Percentiles rank a stretch among this genome's conserved stretches.
Evolutionary conservation across 2,113 vertebrate species (phyloP).

Genomic region (Eublepharis macularius): DNA sequence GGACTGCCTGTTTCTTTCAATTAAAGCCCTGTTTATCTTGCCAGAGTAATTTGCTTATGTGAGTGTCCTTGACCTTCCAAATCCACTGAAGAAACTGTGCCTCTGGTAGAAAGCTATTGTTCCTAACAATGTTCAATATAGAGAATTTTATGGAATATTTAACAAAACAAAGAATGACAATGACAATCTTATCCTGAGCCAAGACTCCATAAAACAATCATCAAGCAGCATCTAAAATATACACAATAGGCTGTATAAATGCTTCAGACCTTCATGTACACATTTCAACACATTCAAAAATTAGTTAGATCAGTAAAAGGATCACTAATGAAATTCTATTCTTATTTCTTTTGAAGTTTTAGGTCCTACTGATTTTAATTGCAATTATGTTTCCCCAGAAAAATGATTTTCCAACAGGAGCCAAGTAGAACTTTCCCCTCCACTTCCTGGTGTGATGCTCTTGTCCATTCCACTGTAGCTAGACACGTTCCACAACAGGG

Average conservation of each 20-base stretch:
- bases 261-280: constrained; percentile 54
- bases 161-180: constrained; percentile 70
- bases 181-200: constrained; percentile 63
- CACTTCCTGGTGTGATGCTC: no score
- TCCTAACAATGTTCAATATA: constrained; percentile 59
- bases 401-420: background rate
- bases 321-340: constrained; percentile 37
- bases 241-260: constrained; percentile 59
- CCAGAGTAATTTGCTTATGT: no score
- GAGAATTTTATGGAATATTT: constrained; percentile 67
- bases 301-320: constrained; percentile 49
- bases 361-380: constrained; percentile 17
- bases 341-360: constrained; percentile 29
- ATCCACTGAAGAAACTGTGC: no score
- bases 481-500: background rate
- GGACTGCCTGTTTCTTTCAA: no score
- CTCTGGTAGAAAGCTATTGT: no score
- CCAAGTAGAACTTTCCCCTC: background rate
- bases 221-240: constrained; percentile 66
- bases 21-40: no score
- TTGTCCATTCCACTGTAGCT: background rate
- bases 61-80: no score
- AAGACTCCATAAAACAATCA: constrained; percentile 63
- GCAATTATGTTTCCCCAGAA: constrained; percentile 8
- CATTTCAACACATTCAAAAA: constrained; percentile 44